Conservation (phyloP, 1,140 invertebrate genomes). For the Triops longicaudatus region DNA sequence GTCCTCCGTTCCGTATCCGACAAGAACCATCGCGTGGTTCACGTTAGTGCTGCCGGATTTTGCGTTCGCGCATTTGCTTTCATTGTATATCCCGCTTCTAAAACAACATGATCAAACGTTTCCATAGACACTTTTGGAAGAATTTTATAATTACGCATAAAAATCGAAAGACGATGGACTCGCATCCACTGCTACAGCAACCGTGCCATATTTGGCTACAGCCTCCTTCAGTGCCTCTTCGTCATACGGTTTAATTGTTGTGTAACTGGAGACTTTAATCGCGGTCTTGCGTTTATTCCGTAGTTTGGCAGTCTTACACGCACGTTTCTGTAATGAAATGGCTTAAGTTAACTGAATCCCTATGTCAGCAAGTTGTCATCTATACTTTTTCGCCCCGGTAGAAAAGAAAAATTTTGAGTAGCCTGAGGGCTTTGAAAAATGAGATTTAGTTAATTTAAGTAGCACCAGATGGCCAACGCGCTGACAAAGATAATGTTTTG, state of each 20-base stretch:
- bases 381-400: no score
- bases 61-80: conserved; percentile 22
- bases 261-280: neutral
- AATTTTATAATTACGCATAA: conserved; percentile 4
- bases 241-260: neutral
- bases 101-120: neutral
- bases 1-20: conserved; percentile 26
- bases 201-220: conserved; percentile 24
- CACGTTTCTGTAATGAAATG: neutral
- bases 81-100: conserved; percentile 18
- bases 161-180: neutral
- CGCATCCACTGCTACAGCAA: conserved; percentile 28
- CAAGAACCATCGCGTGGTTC: conserved; percentile 17
- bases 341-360: no score
- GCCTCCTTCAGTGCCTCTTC: conserved; percentile 22
- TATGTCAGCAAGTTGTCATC: no score
- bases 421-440: no score
- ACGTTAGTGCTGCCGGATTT: neutral
- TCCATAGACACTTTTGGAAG: neutral
- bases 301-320: neutral
- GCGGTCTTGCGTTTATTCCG: neutral
- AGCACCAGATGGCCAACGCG: no score
- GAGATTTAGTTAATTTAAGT: no score
- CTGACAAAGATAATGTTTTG: no score
- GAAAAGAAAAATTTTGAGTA: no score